Conservation (phyloP, 2,888 invertebrate genomes). For the Strigamia maritima region DNA sequence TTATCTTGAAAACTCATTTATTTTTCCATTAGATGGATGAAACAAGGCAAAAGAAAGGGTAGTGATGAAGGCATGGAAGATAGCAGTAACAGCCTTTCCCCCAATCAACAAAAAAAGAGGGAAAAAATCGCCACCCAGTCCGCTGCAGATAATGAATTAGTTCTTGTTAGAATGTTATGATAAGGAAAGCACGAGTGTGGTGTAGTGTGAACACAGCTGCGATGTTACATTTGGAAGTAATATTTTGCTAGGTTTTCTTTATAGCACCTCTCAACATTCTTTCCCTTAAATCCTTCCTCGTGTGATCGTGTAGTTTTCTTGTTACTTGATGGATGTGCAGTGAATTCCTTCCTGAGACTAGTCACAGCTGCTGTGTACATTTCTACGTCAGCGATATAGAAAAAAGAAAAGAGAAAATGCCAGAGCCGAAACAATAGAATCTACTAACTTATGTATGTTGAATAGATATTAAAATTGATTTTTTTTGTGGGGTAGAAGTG, state of each 20-base stretch:
- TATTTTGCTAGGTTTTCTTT: constrained; percentile 21
- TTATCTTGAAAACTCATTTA: constrained; percentile 16
- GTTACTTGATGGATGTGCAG: constrained; percentile 32
- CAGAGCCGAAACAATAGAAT: background rate
- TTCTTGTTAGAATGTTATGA: constrained; percentile 26
- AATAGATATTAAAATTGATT: too few relatives aligned
- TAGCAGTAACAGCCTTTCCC: background rate
- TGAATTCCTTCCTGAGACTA: constrained; percentile 15
- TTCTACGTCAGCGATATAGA: background rate
- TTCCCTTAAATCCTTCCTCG: constrained; percentile 28
- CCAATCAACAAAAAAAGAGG: background rate
- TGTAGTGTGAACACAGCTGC: constrained; percentile 17
- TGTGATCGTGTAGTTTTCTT: constrained; percentile 27
- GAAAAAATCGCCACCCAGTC: constrained; percentile 17
- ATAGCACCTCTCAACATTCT: constrained; percentile 32
- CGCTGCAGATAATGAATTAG: constrained; percentile 8
- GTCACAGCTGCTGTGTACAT: constrained; percentile 22
- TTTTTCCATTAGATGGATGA: background rate
- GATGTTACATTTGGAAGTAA: constrained; percentile 27
- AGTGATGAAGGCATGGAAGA: constrained; percentile 24
- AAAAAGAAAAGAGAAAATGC: background rate
- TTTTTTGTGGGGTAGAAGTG: too few relatives aligned
- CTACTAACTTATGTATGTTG: too few relatives aligned
- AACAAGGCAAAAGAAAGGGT: constrained; percentile 25
- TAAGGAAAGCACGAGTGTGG: constrained; percentile 8